Evolutionary conservation across 2,888 invertebrate species (phyloP).

Genomic region (Dilophus febrilis): DNA sequence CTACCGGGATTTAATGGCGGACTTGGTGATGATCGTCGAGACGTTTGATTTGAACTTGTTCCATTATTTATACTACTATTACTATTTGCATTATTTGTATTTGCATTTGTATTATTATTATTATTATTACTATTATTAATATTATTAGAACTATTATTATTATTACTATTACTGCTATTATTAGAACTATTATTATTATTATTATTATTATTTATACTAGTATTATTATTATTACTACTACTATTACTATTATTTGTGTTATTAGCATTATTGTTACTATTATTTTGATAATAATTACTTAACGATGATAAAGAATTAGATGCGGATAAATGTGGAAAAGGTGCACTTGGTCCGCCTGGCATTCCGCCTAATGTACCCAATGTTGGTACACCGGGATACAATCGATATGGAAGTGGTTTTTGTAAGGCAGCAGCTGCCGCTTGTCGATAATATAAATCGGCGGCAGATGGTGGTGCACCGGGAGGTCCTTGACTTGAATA

Average conservation of each 20-base stretch:
- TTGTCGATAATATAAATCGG: constrained; percentile 68
- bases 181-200: background rate
- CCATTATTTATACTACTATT: constrained; percentile 1
- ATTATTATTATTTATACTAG: constrained; percentile 6
- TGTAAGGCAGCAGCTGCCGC: constrained; percentile 66
- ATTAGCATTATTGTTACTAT: constrained; percentile 6
- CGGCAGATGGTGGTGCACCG: constrained; percentile 44
- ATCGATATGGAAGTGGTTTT: constrained; percentile 66
- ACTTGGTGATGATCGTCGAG: constrained; percentile 22
- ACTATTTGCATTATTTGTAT: background rate
- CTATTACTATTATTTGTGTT: background rate
- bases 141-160: constrained; percentile 17
- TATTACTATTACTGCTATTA: constrained; percentile 1
- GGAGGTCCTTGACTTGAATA: constrained; percentile 43
- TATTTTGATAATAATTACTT: constrained; percentile 36
- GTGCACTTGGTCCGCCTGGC: constrained; percentile 27
- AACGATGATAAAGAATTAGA: constrained; percentile 44
- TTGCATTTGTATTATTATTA: constrained; percentile 7
- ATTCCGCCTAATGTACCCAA: constrained; percentile 20
- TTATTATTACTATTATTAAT: constrained; percentile 33
- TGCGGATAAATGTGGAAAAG: constrained; percentile 35
- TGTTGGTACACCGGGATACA: constrained; percentile 30
- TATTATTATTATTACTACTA: constrained; percentile 1
- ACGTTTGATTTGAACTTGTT: constrained; percentile 8
- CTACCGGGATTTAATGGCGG: constrained; percentile 30